Percentiles rank a stretch among this genome's conserved stretches.
phyloP scores from a whole-genome alignment of 2,113 vertebrate genomes.

The Lasiurus cinereus region DNA sequence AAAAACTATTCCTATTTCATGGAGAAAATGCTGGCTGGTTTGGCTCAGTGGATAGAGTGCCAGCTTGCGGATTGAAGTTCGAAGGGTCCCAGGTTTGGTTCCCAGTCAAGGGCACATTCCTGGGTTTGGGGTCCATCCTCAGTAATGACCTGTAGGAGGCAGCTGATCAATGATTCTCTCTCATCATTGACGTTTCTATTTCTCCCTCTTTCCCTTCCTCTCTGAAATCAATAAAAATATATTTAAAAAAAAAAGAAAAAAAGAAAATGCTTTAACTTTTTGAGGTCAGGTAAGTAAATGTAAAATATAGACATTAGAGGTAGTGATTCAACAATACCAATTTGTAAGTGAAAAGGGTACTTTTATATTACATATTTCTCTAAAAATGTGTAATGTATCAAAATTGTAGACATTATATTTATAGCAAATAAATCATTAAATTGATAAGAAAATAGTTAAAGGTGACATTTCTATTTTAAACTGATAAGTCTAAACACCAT shows the following conservation, averaged over 20 bases:
- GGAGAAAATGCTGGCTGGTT: neutral
- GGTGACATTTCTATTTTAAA: neutral
- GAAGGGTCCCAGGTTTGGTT: no score
- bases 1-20: neutral
- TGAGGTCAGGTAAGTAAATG: constrained; percentile 48
- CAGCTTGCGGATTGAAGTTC: no score
- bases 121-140: no score
- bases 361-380: constrained; percentile 26
- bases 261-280: constrained; percentile 10
- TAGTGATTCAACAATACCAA: constrained; percentile 26
- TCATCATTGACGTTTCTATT: no score
- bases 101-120: no score
- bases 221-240: no score
- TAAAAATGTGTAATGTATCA: constrained; percentile 42
- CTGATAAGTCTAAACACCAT: constrained; percentile 27
- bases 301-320: neutral
- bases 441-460: constrained; percentile 41
- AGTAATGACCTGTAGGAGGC: no score
- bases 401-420: constrained; percentile 48
- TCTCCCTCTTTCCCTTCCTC: no score
- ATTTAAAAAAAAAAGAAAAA: neutral
- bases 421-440: constrained; percentile 32
- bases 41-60: no score
- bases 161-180: no score
- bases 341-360: neutral